A percentile compares a stretch with the other conserved stretches of the same genome.
phyloP scores from a whole-genome alignment of 2,888 invertebrate species.

The Hirtodrosophila histrioides region DNA sequence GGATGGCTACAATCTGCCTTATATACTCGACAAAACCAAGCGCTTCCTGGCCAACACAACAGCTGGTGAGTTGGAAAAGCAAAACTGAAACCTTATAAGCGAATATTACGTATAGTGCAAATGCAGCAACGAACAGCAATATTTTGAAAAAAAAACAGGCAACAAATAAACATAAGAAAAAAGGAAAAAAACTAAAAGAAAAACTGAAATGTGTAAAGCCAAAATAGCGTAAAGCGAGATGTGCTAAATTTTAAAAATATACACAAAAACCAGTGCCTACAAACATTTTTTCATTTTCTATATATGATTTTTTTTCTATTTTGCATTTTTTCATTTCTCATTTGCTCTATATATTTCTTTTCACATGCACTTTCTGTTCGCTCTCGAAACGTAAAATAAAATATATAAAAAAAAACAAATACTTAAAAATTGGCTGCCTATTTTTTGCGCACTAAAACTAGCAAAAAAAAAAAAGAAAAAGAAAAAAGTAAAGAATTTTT shows the following conservation, averaged over 20 bases:
- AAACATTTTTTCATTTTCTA: conserved; percentile 31
- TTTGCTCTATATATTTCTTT: conserved; percentile 46
- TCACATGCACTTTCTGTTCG: conserved; percentile 60
- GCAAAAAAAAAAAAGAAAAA: conserved; percentile 16
- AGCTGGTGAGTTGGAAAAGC: conserved; percentile 79
- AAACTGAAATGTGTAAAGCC: conserved; percentile 28
- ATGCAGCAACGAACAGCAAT: conserved; percentile 65
- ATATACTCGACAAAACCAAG: conserved; percentile 84
- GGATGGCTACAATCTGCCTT: conserved; percentile 84
- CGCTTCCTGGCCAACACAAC: conserved; percentile 84
- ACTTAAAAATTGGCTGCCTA: conserved; percentile 64
- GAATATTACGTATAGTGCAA: conserved; percentile 59
- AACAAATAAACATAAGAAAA: conserved; percentile 18
- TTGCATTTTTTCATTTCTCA: conserved; percentile 44
- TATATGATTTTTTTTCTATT: conserved; percentile 39
- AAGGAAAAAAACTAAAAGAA: conserved; percentile 18
- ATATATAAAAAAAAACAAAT: conserved; percentile 3
- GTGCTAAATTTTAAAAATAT: conserved; percentile 80
- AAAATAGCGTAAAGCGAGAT: conserved; percentile 57
- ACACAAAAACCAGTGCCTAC: conserved; percentile 54
- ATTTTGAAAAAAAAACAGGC: conserved; percentile 31
- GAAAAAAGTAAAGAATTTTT: conserved; percentile 13
- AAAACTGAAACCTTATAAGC: background rate
- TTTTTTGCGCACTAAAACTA: conserved; percentile 39
- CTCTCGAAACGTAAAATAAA: conserved; percentile 34